These are phyloP conservation scores for Vidua chalybeata DNA, from an alignment of 2,113 vertebrate species.

Conservation along the genomic window DNA sequence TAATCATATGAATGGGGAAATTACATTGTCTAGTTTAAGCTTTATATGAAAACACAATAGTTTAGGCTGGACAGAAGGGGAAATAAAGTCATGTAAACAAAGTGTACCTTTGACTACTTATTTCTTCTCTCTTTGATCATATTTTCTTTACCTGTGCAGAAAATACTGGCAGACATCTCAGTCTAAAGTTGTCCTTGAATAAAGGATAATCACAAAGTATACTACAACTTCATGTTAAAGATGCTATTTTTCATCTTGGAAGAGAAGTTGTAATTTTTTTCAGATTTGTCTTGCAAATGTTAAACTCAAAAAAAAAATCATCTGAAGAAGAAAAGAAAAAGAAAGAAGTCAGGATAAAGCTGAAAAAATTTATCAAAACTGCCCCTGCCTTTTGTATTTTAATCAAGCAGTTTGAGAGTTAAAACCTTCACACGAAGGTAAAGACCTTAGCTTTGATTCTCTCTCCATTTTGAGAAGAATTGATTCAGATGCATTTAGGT, in stretches of 20 bases:
- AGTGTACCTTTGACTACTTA: background rate
- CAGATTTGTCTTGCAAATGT: background rate
- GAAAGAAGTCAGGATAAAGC: background rate
- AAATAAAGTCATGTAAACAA: background rate
- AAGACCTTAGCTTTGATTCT: background rate
- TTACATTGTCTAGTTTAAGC: background rate
- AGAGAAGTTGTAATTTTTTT: background rate
- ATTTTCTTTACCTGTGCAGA: background rate
- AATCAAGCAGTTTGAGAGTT: background rate
- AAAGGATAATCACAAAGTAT: background rate
- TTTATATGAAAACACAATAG: background rate
- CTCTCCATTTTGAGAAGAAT: background rate
- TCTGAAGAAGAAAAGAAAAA: too few relatives aligned
- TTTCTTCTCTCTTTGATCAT: background rate
- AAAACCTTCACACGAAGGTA: background rate
- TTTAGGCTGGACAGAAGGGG: background rate
- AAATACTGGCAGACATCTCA: background rate
- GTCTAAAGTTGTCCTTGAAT: background rate
- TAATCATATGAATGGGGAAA: background rate
- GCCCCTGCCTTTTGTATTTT: background rate
- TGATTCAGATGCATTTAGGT: background rate
- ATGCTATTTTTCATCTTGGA: background rate
- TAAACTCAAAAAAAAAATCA: background rate
- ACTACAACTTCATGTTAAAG: background rate
- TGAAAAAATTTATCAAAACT: background rate